Percentiles rank a stretch among this genome's conserved stretches.
phyloP scores from a whole-genome alignment of 2,113 vertebrate species.

The Miniopterus natalensis region DNA sequence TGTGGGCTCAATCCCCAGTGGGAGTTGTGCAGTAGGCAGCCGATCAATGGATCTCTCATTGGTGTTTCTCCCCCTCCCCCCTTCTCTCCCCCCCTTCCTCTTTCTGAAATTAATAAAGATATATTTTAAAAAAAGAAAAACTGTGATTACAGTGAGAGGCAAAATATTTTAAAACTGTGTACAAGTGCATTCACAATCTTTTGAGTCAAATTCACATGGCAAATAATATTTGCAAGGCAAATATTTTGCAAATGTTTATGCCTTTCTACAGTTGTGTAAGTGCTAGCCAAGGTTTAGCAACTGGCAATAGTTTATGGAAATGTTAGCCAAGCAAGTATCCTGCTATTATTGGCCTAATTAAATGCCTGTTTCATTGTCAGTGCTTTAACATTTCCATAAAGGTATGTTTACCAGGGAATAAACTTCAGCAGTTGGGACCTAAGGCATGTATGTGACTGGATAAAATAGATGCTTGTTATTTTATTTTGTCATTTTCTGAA shows the following conservation, averaged over 20 bases:
- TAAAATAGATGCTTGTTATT: neutral
- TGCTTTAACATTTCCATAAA: neutral
- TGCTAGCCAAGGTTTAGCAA: constrained; percentile 43
- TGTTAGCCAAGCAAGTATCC: neutral
- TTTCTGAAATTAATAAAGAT: too few relatives aligned
- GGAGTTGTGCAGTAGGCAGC: too few relatives aligned
- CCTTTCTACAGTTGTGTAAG: neutral
- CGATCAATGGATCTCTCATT: too few relatives aligned
- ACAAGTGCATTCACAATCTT: constrained; percentile 2
- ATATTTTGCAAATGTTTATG: constrained; percentile 51
- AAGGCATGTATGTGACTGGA: neutral
- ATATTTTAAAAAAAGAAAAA: neutral
- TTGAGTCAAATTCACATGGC: constrained; percentile 24
- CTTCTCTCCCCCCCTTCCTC: too few relatives aligned
- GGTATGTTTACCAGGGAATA: neutral
- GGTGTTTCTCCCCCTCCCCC: too few relatives aligned
- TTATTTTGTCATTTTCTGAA: constrained; percentile 1
- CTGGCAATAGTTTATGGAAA: constrained; percentile 9
- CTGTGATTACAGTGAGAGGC: neutral
- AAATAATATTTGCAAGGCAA: constrained; percentile 52
- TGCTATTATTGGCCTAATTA: neutral
- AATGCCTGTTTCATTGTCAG: neutral
- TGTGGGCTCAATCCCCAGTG: too few relatives aligned
- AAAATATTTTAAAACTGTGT: constrained; percentile 16
- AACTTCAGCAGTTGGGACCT: neutral